A percentile compares a stretch with the other conserved stretches of the same genome.
These are phyloP conservation scores for Mallotus villosus DNA, from an alignment of 2,797 vertebrate species.

Conservation along the genomic window DNA sequence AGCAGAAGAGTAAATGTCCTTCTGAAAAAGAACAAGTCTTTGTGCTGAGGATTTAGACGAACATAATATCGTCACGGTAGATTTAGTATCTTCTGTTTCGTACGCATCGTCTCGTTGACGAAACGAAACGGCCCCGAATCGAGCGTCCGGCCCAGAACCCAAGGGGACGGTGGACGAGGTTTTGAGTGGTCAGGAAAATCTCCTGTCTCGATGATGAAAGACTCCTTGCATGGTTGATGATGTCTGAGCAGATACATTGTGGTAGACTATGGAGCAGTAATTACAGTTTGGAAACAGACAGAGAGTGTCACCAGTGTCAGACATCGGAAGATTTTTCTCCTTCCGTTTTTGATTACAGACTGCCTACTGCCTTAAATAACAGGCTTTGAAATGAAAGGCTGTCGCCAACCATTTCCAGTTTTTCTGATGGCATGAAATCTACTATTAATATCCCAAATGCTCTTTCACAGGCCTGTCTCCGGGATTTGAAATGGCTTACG, in stretches of 20 bases:
- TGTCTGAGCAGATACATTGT: conserved; percentile 79
- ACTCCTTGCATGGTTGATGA: conserved; percentile 59
- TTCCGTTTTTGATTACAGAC: conserved; percentile 84
- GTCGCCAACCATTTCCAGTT: conserved; percentile 80
- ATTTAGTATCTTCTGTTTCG: not conserved
- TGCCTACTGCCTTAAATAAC: conserved; percentile 85
- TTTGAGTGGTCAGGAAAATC: conserved; percentile 23
- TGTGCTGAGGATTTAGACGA: not conserved
- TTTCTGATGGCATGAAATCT: conserved; percentile 86
- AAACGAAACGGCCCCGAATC: no score
- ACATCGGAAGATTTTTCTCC: conserved; percentile 63
- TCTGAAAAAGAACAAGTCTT: not conserved
- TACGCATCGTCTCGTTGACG: not conserved
- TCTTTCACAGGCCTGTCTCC: conserved; percentile 82
- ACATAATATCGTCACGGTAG: not conserved
- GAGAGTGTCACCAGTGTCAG: conserved; percentile 80
- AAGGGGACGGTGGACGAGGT: not conserved
- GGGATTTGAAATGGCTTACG: conserved; percentile 72
- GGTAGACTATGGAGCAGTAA: conserved; percentile 80
- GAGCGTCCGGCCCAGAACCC: not conserved
- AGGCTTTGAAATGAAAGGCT: conserved; percentile 90
- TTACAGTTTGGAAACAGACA: conserved; percentile 83
- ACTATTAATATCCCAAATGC: conserved; percentile 87
- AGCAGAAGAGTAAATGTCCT: no score
- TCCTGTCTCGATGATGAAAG: conserved; percentile 25